Percentiles rank a stretch among this genome's conserved stretches.
Evolutionary conservation across 2,888 invertebrate genomes (phyloP).

Genomic region (Eucriotettix oculatus): DNA sequence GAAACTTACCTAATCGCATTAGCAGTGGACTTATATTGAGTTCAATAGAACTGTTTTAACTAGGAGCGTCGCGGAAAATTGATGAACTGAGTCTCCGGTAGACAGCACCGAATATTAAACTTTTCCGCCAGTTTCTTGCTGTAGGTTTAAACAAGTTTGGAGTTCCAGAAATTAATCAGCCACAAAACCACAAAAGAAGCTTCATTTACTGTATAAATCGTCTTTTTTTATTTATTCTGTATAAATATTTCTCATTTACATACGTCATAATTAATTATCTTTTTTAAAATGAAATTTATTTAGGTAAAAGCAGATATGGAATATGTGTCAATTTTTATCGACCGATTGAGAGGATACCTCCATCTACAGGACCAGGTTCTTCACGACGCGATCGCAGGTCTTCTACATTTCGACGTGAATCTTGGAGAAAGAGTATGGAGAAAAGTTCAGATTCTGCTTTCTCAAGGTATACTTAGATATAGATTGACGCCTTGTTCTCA

Average conservation of each 20-base stretch:
- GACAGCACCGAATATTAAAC: no score
- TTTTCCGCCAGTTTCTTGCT: no score
- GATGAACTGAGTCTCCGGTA: no score
- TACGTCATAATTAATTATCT: neutral
- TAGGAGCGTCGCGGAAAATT: no score
- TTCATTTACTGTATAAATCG: no score
- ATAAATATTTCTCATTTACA: neutral
- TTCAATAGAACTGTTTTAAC: no score
- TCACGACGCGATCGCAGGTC: conserved; percentile 31
- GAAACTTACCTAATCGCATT: no score
- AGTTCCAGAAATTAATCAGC: no score
- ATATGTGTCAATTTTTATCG: conserved; percentile 98
- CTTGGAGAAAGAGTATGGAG: conserved; percentile 84
- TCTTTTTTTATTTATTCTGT: neutral
- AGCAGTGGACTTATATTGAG: no score
- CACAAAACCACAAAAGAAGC: no score
- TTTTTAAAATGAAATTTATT: conserved; percentile 7
- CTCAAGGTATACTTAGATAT: conserved; percentile 46
- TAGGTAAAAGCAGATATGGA: conserved; percentile 79
- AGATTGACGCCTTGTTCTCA: no score
- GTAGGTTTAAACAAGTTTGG: no score
- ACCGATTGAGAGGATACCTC: conserved; percentile 52
- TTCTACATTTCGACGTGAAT: conserved; percentile 56
- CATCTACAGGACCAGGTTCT: conserved; percentile 23
- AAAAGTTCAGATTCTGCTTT: conserved; percentile 85